phyloP scores from a whole-genome alignment of 2,797 vertebrate species.

The Helostoma temminkii region DNA sequence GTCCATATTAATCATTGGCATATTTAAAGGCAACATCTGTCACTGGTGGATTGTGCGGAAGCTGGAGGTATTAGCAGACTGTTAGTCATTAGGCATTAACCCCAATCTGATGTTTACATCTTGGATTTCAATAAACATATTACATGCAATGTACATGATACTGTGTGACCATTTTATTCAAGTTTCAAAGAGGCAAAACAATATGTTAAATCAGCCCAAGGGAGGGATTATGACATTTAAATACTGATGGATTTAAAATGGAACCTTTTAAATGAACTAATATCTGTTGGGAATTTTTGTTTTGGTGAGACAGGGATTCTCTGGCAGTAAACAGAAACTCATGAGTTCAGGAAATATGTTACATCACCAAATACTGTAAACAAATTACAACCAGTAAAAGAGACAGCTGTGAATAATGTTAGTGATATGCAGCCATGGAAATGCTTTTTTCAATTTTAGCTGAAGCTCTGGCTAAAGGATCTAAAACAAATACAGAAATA shows the following conservation, averaged over 20 bases:
- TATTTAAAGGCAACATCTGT: conserved; percentile 73
- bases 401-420: neutral
- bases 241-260: conserved; percentile 42
- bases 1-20: conserved; percentile 68
- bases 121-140: conserved; percentile 53
- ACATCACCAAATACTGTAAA: conserved; percentile 16
- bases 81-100: conserved; percentile 48
- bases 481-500: neutral
- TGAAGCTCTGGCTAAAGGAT: neutral
- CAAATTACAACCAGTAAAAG: conserved; percentile 24
- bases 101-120: conserved; percentile 69
- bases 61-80: conserved; percentile 43
- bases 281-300: conserved; percentile 40
- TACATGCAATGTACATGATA: conserved; percentile 44
- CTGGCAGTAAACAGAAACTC: conserved; percentile 23
- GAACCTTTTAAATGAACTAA: conserved; percentile 26
- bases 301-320: conserved; percentile 34
- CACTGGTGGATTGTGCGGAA: conserved; percentile 41
- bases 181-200: conserved; percentile 37
- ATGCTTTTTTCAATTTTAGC: neutral
- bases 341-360: conserved; percentile 4
- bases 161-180: conserved; percentile 19
- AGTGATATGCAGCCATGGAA: conserved; percentile 11
- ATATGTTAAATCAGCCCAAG: conserved; percentile 4
- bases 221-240: conserved; percentile 29